Evolutionary conservation across 92 coral and sea anemone species (phyloP), one percentile per base, ranked within the genome.

Genomic region (Phenganax stokvisi): DNA sequence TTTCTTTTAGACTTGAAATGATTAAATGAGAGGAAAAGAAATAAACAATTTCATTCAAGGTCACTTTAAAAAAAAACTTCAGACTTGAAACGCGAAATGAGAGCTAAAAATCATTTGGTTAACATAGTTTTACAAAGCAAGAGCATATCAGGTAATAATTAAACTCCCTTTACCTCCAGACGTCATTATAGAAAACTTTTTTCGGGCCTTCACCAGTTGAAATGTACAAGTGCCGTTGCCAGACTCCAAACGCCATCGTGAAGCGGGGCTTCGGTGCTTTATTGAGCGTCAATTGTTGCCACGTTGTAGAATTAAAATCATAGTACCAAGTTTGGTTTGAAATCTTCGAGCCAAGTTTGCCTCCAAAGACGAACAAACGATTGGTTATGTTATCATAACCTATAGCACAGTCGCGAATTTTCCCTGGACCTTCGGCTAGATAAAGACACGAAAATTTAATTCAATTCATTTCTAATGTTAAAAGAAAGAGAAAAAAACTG

Each of bases 171-270:
- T 37, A 79, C 83, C 84, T 72, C 37, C 77, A 80, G 57, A 94
- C 86, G 71, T 94, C 98, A 63, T 92, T 71, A 71, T 86, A 90
- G 57, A 90, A 94, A 3, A 63, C 83, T 47, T 79, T 79, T 12
- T 84, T 86, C 9, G 83, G 83, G 3, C 83, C 83, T 85, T 93
- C 98, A 11, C 98, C 98, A 20, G 97, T 94, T 10, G 94, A 85
- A 71, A 94, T 81, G 84, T 83, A 92, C 83, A 94, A 88, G 28
- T 27, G 15, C 4, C 78, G 62, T 7, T 82, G 76, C 15, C 83
- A 67, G 11, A 88, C 78, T 5, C 98, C 98, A 80, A 77, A 94
- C 30, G 90, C 98, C 97, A 94, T 91, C 27, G 97, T 94, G 61
- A 94, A 94, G 29, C 98, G 89, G 0, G 69, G 71, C 76, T 92